Evolutionary conservation across 2,113 vertebrate species (phyloP).

Genomic region (Hoplias malabaricus): DNA sequence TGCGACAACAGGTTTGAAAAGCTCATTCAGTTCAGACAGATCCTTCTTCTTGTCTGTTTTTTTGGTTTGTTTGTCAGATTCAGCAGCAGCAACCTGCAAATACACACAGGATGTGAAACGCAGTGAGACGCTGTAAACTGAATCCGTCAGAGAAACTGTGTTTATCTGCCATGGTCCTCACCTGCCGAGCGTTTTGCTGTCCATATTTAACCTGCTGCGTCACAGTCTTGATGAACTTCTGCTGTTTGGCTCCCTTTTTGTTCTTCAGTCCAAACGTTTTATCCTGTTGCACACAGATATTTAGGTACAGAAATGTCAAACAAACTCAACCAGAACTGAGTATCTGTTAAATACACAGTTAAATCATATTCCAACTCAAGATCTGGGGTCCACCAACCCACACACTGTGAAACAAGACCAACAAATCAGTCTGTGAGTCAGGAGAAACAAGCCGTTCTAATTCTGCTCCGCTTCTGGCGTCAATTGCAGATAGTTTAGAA

Average conservation of each 20-base stretch:
- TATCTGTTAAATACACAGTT: neutral
- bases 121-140: neutral
- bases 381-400: no score
- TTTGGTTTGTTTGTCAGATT: constrained; percentile 81
- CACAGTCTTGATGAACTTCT: constrained; percentile 97
- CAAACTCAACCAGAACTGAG: no score
- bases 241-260: constrained; percentile 97
- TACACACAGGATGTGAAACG: no score
- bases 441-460: neutral
- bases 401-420: no score
- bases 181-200: constrained; percentile 86
- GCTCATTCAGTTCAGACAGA: constrained; percentile 91
- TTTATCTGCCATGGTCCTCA: constrained; percentile 42
- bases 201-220: constrained; percentile 95
- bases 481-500: no score
- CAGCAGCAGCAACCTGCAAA: constrained; percentile 74
- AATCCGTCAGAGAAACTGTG: neutral
- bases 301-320: no score
- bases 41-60: constrained; percentile 97
- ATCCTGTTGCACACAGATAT: constrained; percentile 74
- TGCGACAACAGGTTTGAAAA: constrained; percentile 94
- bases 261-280: constrained; percentile 99
- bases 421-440: no score
- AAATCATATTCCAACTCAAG: no score
- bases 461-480: no score